Evolutionary conservation across 2,888 invertebrate species (phyloP), one percentile per base, ranked within the genome.

Genomic region (Spatulosminthurus flaviceps): DNA sequence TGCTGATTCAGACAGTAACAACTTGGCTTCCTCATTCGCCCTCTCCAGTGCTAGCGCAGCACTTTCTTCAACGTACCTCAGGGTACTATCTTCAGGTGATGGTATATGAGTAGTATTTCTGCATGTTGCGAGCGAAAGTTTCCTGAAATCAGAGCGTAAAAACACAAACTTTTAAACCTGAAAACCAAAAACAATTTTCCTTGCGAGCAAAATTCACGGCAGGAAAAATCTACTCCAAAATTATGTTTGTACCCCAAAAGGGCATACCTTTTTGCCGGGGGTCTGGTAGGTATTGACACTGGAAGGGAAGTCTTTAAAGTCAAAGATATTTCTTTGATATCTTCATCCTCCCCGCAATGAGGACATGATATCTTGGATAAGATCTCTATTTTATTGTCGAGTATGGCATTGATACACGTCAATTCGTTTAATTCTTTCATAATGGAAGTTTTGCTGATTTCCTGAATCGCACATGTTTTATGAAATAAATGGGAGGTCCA

Each of bases 401-500:
- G 69, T 26, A 42, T 26, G 1, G 51, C 4, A 4, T 2, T 51
- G 51, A 51, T 16, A 51, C 16, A 2, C 4, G 5, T 51, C 7
- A 21, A 22, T 5, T 43, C 41, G 19, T 72, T 51, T 1, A 13
- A 1, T n/a, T 72, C n/a, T 13, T 72, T 19, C 24, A 51, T 5
- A 24, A 29, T 19, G 1, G 43, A 26, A 51, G 42, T 16, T 19
- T 42, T 41, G 21, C 16, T 26, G 0, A 77, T 28, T 69, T 71
- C 70, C 42, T 43, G 26, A 24, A 77, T 29, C 7, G 60, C 74
- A 21, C 79, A 79, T 1, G 1, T 67, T 34, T 74, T 66, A 69
- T 79, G 79, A 34, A 79, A 79, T 26, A 79, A 74, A 75, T 79
- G 79, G 0, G 79, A 79, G 0, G 79, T 79, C 74, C 74, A 74